Percentiles rank a stretch among this genome's conserved stretches.
Conservation (phyloP, 2,888 invertebrate genomes). For the Aleiodes leptofemur region DNA sequence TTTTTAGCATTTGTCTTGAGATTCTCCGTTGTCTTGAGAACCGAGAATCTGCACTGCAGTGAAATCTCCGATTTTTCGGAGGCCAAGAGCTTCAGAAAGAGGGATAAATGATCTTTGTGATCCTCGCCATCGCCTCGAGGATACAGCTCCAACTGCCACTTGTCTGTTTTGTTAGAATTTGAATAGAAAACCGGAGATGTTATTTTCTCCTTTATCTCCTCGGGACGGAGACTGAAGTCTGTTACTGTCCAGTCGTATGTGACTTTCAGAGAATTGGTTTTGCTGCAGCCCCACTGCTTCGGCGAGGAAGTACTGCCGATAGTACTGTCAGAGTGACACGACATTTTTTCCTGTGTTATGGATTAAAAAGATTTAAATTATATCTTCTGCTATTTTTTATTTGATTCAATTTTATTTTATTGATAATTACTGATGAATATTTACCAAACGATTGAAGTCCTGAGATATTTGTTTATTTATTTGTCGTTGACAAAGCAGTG, state of each 20-base stretch:
- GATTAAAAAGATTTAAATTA: too few relatives aligned
- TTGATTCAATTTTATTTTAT: too few relatives aligned
- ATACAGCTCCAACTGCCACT: constrained; percentile 9
- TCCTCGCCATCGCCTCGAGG: background rate
- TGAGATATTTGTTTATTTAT: too few relatives aligned
- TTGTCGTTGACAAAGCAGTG: too few relatives aligned
- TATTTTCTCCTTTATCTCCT: background rate
- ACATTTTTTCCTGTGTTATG: too few relatives aligned
- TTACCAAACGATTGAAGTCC: too few relatives aligned
- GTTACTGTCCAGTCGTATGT: constrained; percentile 10
- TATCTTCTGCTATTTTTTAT: too few relatives aligned
- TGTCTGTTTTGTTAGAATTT: background rate
- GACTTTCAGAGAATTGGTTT: background rate
- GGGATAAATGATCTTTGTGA: background rate
- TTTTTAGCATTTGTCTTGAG: background rate
- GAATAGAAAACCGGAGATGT: background rate
- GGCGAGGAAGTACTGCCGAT: background rate
- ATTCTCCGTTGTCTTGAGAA: background rate
- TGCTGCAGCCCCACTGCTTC: constrained; percentile 2
- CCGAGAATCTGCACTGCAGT: background rate
- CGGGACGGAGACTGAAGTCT: background rate
- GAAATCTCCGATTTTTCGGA: background rate
- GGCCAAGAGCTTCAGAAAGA: background rate
- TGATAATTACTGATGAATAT: too few relatives aligned
- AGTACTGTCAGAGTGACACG: too few relatives aligned